phyloP scores from a whole-genome alignment of 2,113 vertebrate species.

The Sinocyclocheilus maitianheensis region DNA sequence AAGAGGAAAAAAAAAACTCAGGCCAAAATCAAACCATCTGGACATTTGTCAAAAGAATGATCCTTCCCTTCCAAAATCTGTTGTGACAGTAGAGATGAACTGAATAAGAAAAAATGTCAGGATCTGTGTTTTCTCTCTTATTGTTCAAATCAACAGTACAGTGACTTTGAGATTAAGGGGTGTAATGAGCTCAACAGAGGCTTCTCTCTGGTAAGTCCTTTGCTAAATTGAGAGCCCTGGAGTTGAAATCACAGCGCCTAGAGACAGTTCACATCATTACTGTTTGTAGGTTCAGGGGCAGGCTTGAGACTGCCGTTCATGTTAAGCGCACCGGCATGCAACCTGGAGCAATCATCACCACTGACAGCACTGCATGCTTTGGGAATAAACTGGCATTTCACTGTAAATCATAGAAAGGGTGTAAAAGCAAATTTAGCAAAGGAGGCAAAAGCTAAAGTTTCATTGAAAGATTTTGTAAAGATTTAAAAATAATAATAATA shows the following conservation, averaged over 20 bases:
- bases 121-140: not conserved
- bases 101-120: not conserved
- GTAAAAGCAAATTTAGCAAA: slow-evolving; percentile 22
- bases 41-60: slow-evolving; percentile 10
- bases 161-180: slow-evolving; percentile 30
- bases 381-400: slow-evolving; percentile 12
- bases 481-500: not conserved
- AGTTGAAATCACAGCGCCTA: slow-evolving; percentile 39
- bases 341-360: slow-evolving; percentile 2
- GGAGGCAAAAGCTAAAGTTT: not conserved
- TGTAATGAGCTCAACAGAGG: slow-evolving; percentile 29
- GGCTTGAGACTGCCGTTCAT: slow-evolving; percentile 10
- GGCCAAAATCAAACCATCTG: not conserved
- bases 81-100: not conserved
- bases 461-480: not conserved
- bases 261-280: slow-evolving; percentile 38
- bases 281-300: slow-evolving; percentile 4
- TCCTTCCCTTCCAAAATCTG: not conserved
- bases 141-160: slow-evolving; percentile 36
- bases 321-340: slow-evolving; percentile 8
- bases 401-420: slow-evolving; percentile 23
- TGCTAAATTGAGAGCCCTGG: slow-evolving; percentile 29
- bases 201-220: slow-evolving; percentile 31
- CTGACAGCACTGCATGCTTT: slow-evolving; percentile 11
- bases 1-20: not conserved